These are phyloP conservation scores for Chymomyza fuscimana DNA, from an alignment of 2,888 invertebrate species.

Conservation along the genomic window DNA sequence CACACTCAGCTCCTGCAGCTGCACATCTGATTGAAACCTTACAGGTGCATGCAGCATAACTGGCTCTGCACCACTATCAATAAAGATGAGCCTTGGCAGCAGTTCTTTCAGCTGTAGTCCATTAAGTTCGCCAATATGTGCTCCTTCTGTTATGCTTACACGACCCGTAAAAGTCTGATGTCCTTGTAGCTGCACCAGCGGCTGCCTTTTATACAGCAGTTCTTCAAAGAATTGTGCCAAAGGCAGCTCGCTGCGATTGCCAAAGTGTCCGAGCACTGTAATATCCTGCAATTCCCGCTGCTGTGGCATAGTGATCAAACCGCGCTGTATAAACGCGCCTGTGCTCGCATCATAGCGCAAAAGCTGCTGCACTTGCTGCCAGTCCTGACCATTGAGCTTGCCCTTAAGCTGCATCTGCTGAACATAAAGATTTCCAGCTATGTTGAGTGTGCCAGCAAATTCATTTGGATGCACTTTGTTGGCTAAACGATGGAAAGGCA, in stretches of 20 bases:
- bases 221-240: slow-evolving; percentile 67
- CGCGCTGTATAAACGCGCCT: slow-evolving; percentile 65
- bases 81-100: slow-evolving; percentile 78
- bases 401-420: slow-evolving; percentile 65
- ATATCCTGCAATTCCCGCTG: slow-evolving; percentile 55
- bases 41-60: slow-evolving; percentile 72
- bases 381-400: slow-evolving; percentile 53
- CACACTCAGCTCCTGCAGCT: slow-evolving; percentile 56
- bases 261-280: slow-evolving; percentile 60
- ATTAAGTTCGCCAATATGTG: slow-evolving; percentile 73
- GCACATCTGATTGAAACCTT: slow-evolving; percentile 75
- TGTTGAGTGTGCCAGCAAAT: slow-evolving; percentile 61
- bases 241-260: slow-evolving; percentile 61
- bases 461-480: slow-evolving; percentile 64
- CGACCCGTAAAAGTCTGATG: slow-evolving; percentile 73
- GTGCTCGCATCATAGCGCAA: slow-evolving; percentile 61
- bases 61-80: slow-evolving; percentile 66
- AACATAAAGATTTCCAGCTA: slow-evolving; percentile 69
- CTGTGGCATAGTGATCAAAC: slow-evolving; percentile 52
- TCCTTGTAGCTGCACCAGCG: slow-evolving; percentile 55
- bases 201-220: slow-evolving; percentile 65
- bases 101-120: slow-evolving; percentile 75
- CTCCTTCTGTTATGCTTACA: slow-evolving; percentile 71
- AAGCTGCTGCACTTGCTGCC: slow-evolving; percentile 34
- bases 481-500: slow-evolving; percentile 77